phyloP scores from a whole-genome alignment of 2,888 invertebrate species.

The Arrhopalites spinosus region DNA sequence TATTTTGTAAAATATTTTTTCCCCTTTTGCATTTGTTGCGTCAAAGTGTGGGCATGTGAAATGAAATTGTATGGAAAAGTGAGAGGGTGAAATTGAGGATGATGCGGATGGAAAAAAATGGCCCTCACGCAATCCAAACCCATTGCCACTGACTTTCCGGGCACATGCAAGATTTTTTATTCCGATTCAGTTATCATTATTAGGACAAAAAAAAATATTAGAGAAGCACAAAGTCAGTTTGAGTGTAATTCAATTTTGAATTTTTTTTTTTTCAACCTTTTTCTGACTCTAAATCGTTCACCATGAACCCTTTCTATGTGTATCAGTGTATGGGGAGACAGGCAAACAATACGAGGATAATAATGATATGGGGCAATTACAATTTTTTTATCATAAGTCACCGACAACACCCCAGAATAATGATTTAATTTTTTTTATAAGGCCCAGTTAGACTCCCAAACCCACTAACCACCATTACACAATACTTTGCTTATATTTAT shows the following conservation, averaged over 20 bases:
- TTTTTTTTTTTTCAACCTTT: conserved; percentile 2
- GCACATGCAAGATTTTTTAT: conserved; percentile 9
- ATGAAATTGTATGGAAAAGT: background rate
- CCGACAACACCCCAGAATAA: conserved; percentile 13
- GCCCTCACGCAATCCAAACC: conserved; percentile 4
- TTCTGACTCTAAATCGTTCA: background rate
- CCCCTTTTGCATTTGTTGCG: background rate
- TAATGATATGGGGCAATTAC: conserved; percentile 1
- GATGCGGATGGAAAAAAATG: conserved; percentile 9
- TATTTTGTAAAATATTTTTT: background rate
- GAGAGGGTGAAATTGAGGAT: background rate
- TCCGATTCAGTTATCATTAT: background rate
- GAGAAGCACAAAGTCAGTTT: background rate
- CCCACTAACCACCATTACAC: background rate
- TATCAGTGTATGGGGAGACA: no score
- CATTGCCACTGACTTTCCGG: background rate
- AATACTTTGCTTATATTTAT: background rate
- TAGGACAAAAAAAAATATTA: background rate
- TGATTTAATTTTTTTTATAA: conserved; percentile 22
- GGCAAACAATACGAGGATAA: no score
- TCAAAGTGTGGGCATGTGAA: no score
- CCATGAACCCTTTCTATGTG: no score
- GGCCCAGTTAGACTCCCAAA: background rate
- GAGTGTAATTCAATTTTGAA: conserved; percentile 1
- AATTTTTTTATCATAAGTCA: conserved; percentile 26